Evolutionary conservation across 2,888 invertebrate species (phyloP), one percentile per base, ranked within the genome.

Genomic region (Selenia dentaria): DNA sequence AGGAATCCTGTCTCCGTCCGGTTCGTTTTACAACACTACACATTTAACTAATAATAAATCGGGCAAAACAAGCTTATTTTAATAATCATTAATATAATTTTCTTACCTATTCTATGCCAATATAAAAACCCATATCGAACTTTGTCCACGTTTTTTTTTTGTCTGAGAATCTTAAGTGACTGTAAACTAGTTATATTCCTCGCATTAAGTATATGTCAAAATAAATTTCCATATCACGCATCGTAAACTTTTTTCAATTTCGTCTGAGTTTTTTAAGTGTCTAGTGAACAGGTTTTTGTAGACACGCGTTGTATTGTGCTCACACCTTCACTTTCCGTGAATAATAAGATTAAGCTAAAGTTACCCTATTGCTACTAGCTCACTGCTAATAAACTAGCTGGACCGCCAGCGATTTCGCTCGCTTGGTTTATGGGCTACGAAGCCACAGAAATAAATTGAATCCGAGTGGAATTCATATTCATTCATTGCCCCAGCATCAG

Each of bases 1-100:
- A 36, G 12, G 33, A 55, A 53, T 57, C 46, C 41, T 45, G 54
- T 41, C 32, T 51, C 32, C 11, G 49, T 52, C 57, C 52, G 52
- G 43, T 49, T 55, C 10, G 16, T 40, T 42, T 41, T 33, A 47
- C 33, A 42, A 34, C 45, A 31, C 13, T 12, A 29, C 5, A 8
- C n/a, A n/a, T n/a, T n/a, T n/a, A 28, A 26, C 36, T 32, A 32
- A 40, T 35, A 39, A 43, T 33, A 43, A 35, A 28, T 25, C 22
- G 40, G 39, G 31, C 40, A 26, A 8, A 36, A 43, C 22, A 29
- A 14, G 42, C 20, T 44, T 41, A 26, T 22, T 32, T 14, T 44
- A 16, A n/a, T 4, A 44, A 14, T 40, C 40, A 42, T 42, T 36
- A 44, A 16, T 16, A 16, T 16, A 4, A 16, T 3, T n/a, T n/a